Percentiles rank a stretch among this genome's conserved stretches.
Conservation (phyloP, 2,888 invertebrate genomes). For the Allacma fusca region DNA sequence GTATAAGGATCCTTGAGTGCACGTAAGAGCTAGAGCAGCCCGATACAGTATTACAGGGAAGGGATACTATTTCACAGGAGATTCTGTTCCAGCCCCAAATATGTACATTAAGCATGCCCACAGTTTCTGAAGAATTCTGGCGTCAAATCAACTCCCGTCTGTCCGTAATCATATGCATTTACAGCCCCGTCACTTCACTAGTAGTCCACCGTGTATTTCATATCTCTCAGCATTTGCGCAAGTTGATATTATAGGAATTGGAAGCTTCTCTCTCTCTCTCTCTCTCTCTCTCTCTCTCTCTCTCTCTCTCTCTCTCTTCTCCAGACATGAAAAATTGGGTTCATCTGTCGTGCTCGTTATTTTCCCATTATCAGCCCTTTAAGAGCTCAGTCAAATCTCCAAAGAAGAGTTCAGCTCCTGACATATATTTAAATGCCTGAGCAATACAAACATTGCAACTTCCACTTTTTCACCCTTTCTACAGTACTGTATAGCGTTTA, state of each 20-base stretch:
- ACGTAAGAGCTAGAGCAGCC: no score
- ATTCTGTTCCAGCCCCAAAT: no score
- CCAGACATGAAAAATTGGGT: slow-evolving; percentile 2
- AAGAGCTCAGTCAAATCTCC: neutral
- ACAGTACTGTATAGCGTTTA: no score
- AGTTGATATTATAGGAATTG: neutral
- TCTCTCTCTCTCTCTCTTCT: no score
- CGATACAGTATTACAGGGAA: no score
- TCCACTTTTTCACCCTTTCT: neutral
- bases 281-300: no score
- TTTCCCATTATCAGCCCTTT: slow-evolving; percentile 20
- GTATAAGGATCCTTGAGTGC: no score
- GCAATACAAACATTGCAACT: neutral
- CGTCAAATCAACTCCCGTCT: slow-evolving; percentile 8
- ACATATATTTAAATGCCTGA: slow-evolving; percentile 3
- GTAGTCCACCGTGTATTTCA: neutral
- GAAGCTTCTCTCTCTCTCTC: no score
- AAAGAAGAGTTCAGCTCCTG: neutral
- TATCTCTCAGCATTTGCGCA: neutral
- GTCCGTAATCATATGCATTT: slow-evolving; percentile 4
- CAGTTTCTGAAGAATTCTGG: neutral
- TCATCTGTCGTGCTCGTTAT: slow-evolving; percentile 23
- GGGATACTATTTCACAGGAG: no score
- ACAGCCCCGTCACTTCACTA: neutral
- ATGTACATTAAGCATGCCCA: no score